Conservation (phyloP, 2,888 invertebrate genomes). For the Therioaphis trifolii region DNA sequence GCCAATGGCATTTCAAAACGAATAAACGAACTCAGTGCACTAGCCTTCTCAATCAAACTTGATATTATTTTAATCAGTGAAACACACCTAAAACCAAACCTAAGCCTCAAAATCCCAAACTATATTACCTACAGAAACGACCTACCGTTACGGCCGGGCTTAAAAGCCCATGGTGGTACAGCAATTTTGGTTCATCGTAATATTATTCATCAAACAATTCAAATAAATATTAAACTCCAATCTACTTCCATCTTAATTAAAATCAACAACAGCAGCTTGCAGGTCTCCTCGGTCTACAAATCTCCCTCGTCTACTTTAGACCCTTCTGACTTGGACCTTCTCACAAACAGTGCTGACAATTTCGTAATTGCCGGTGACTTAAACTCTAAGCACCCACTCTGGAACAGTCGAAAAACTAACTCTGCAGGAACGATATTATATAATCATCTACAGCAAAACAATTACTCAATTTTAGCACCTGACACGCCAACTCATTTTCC, state of each 20-base stretch:
- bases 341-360: background rate
- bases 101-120: background rate
- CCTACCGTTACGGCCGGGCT: background rate
- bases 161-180: background rate
- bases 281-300: background rate
- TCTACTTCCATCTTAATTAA: background rate
- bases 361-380: background rate
- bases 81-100: background rate
- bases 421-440: background rate
- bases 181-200: slow-evolving; percentile 15
- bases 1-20: slow-evolving; percentile 14
- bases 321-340: background rate
- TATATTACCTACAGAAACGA: slow-evolving; percentile 15
- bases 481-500: background rate
- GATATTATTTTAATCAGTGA: slow-evolving; percentile 13
- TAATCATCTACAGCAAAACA: background rate
- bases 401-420: background rate
- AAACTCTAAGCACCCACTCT: background rate
- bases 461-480: background rate
- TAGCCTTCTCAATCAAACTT: background rate
- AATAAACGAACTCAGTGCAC: background rate
- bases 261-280: background rate
- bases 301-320: background rate
- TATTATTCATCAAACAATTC: background rate
- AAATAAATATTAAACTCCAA: background rate